phyloP scores from a whole-genome alignment of 2,113 vertebrate genomes.

The Python bivittatus region DNA sequence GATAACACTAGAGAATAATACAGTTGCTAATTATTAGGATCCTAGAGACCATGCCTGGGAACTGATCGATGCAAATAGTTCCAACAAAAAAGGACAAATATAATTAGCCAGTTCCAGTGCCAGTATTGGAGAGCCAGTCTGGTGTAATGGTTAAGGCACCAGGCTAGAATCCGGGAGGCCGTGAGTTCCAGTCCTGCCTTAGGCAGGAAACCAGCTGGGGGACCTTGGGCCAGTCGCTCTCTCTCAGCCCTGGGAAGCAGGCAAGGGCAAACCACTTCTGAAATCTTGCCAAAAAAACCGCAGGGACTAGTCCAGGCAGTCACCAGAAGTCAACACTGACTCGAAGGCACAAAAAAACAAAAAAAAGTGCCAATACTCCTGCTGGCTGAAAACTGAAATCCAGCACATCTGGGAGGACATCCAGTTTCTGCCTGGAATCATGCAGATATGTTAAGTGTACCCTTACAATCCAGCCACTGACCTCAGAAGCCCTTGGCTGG shows the following conservation, averaged over 20 bases:
- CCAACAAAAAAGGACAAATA: background rate
- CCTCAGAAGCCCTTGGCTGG: background rate
- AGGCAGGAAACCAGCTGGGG: background rate
- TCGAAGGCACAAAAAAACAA: background rate
- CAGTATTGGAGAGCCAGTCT: background rate
- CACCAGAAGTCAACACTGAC: background rate
- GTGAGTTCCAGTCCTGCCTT: background rate
- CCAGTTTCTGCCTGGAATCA: background rate
- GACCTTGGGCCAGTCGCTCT: background rate
- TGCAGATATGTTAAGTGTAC: background rate
- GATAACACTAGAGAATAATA: background rate
- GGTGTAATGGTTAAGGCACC: background rate
- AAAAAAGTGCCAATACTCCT: background rate
- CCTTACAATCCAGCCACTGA: background rate
- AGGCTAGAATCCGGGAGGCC: background rate
- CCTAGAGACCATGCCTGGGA: background rate
- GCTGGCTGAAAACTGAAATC: background rate
- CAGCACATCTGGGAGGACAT: background rate
- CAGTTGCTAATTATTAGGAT: background rate
- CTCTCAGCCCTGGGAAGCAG: background rate
- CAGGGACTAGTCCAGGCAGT: background rate
- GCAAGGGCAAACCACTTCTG: background rate
- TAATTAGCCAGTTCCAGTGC: background rate
- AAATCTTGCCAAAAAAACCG: background rate
- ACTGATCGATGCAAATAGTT: background rate